A percentile compares a stretch with the other conserved stretches of the same genome.
phyloP scores from a whole-genome alignment of 1,140 invertebrate species.

The Solen grandis region DNA sequence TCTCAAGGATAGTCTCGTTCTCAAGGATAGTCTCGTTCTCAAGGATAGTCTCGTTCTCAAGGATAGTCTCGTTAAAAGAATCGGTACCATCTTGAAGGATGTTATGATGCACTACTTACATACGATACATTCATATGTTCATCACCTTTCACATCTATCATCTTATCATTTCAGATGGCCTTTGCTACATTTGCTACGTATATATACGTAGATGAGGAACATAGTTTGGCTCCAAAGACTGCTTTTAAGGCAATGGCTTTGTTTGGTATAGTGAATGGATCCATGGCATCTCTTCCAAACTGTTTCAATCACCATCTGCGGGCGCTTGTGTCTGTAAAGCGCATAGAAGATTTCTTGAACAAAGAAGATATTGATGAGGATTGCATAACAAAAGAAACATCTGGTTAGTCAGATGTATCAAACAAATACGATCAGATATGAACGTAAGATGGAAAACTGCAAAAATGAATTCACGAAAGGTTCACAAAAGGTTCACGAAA shows the following conservation, averaged over 20 bases:
- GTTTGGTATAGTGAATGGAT: constrained; percentile 97
- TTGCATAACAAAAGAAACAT: not conserved
- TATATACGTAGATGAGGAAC: constrained; percentile 62
- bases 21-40: too few species aligned
- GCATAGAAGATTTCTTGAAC: constrained; percentile 59
- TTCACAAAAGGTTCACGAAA: too few species aligned
- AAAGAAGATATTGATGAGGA: constrained; percentile 59
- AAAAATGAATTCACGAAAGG: too few species aligned
- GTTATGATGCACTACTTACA: too few species aligned
- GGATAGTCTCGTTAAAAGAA: too few species aligned
- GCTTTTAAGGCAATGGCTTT: constrained; percentile 97
- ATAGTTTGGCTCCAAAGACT: constrained; percentile 90
- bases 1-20: too few species aligned
- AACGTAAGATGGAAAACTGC: too few species aligned
- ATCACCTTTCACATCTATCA: too few species aligned
- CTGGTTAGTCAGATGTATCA: not conserved
- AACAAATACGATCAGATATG: too few species aligned
- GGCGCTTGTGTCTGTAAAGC: constrained; percentile 56
- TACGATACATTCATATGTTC: too few species aligned
- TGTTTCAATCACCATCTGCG: constrained; percentile 8
- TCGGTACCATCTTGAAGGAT: too few species aligned
- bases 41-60: too few species aligned
- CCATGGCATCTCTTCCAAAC: constrained; percentile 83
- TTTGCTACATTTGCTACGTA: constrained; percentile 89
- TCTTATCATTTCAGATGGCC: constrained; percentile 82